Percentiles rank a stretch among this genome's conserved stretches.
These are phyloP conservation scores for Anas flavirostris DNA, from an alignment of 2,797 vertebrate species.

Conservation along the genomic window DNA sequence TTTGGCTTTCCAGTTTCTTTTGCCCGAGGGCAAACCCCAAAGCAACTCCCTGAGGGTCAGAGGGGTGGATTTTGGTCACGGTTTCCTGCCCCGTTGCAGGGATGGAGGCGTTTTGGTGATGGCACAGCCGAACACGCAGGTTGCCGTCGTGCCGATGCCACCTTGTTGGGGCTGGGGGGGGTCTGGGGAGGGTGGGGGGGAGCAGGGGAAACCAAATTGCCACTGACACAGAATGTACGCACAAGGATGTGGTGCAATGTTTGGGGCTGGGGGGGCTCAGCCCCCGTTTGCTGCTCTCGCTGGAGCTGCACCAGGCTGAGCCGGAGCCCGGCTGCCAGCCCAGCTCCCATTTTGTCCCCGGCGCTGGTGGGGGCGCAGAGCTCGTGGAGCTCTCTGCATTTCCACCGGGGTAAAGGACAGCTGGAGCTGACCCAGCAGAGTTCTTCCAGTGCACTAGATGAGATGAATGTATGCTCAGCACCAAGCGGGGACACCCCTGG, in stretches of 20 bases:
- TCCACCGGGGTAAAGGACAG: neutral
- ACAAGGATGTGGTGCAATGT: neutral
- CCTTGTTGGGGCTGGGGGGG: neutral
- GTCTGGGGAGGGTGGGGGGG: neutral
- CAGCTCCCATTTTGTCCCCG: neutral
- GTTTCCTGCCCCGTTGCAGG: neutral
- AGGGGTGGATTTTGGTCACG: neutral
- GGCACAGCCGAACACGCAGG: fast-evolving
- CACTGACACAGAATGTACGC: conserved; percentile 25
- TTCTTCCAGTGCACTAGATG: conserved; percentile 2
- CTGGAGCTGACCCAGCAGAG: neutral
- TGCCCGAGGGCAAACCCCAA: neutral
- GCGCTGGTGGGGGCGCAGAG: neutral
- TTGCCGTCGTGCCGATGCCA: neutral
- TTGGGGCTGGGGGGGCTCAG: neutral
- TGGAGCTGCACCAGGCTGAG: neutral
- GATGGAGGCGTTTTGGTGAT: fast-evolving
- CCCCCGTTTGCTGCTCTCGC: fast-evolving
- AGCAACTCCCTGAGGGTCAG: neutral
- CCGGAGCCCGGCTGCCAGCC: neutral
- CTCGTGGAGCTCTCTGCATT: neutral
- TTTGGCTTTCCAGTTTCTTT: neutral
- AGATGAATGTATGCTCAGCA: neutral
- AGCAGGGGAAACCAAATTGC: neutral
- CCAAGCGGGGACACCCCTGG: neutral